Percentiles rank a stretch among this genome's conserved stretches.
Conservation (phyloP, 2,113 vertebrate genomes). For the Actenoides lindsayi region DNA sequence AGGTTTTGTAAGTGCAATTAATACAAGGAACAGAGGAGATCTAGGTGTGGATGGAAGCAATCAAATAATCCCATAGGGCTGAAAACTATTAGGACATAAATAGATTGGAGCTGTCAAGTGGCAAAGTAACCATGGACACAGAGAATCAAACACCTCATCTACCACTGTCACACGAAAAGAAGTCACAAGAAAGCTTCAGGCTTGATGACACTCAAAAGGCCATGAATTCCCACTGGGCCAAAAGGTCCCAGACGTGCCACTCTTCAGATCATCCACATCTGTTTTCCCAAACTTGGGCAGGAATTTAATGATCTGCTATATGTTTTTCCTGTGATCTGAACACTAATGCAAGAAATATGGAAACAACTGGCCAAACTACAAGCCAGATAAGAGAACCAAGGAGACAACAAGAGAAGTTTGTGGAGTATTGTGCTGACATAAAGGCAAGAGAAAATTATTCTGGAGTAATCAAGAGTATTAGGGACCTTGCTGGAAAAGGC, state of each 20-base stretch:
- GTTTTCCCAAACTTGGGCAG: neutral
- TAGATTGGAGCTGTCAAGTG: neutral
- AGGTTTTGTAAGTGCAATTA: neutral
- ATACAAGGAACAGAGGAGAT: neutral
- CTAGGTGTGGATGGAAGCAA: neutral
- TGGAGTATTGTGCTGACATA: neutral
- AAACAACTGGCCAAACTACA: neutral
- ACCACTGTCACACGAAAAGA: neutral
- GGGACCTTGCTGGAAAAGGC: neutral
- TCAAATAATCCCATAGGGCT: neutral
- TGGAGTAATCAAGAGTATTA: neutral
- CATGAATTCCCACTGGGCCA: neutral
- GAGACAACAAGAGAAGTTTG: neutral
- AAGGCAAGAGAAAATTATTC: neutral
- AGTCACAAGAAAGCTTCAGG: neutral
- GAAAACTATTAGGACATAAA: neutral
- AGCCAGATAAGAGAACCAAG: neutral
- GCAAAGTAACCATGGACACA: neutral
- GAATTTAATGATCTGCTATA: neutral
- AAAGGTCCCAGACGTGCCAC: neutral
- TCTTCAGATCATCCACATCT: neutral
- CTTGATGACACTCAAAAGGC: neutral
- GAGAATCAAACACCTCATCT: neutral
- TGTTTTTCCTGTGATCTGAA: neutral
- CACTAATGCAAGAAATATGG: neutral